Base-by-base conservation (phyloP, 1,140 invertebrate genomes). In the Drosophila nebulosa region DNA sequence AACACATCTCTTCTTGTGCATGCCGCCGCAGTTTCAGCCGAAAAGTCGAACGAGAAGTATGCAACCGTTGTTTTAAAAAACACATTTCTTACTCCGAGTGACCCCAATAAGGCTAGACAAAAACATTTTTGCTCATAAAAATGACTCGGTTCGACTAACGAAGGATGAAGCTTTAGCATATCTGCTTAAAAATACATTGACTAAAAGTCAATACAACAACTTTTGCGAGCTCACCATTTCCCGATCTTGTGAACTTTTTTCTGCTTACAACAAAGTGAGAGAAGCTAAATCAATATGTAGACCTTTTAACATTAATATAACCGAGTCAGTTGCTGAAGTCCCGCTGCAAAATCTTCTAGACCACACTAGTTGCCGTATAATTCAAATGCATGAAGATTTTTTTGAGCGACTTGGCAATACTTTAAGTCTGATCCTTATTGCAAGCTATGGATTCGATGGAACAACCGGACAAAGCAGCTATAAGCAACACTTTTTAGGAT, bases 131-230 rank as follows among this genome's bases (percentile, higher is more conserved):
- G 42, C 39, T 18, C 39, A 46, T 1, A 46, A 46, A 46, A 16
- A 46, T 46, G n/a, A 46, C 39, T 46, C 39, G 39, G 39, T 39
- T 39, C 35, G 35, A 22, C 42, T 60, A 55, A 60, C 50, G 57
- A 35, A 53, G 50, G 24, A 61, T 67, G 35, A 61, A 16, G 62
- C 52, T 64, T 64, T 46, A 61, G 65, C 65, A 67, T 55, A 60
- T 60, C 64, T 67, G 57, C 64, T 67, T 55, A 21, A 65, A 51
- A 58, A 55, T 65, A 4, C 50, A n/a, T 61, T 61, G 46, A 61
- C 57, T 55, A 67, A 61, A 68, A 61, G 51, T 55, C 58, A 68
- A 30, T 68, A 61, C 58, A 68, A 50, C 65, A 57, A 65, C 63
- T 61, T 61, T 68, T 50, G 50, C 58, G 65, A 62, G 65, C 65